These are phyloP conservation scores for Melinaea marsaeus DNA, from an alignment of 2,888 invertebrate species.

Conservation along the genomic window DNA sequence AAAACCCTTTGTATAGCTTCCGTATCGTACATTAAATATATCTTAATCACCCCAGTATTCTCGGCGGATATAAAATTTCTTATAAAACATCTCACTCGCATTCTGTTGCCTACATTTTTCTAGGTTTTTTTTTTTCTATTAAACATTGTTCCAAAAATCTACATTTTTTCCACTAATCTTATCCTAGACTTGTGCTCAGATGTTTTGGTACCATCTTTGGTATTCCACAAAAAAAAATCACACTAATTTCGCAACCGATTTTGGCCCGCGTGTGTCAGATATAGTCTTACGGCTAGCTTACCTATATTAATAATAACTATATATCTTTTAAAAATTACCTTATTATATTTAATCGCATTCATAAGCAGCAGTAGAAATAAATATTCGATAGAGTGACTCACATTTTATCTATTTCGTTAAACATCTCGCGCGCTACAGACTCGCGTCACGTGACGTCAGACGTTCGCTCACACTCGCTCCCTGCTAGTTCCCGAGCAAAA, in stretches of 20 bases:
- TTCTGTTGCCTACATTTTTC: constrained; percentile 49
- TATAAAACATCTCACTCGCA: constrained; percentile 64
- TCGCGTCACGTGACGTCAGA: not conserved
- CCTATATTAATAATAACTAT: constrained; percentile 45
- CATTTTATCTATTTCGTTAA: constrained; percentile 50
- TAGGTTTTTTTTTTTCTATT: constrained; percentile 53
- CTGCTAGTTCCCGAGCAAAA: constrained; percentile 10
- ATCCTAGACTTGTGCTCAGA: constrained; percentile 59
- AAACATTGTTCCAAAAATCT: constrained; percentile 77
- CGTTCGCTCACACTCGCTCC: constrained; percentile 11
- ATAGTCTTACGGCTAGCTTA: constrained; percentile 46
- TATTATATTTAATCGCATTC: constrained; percentile 52
- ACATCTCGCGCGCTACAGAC: constrained; percentile 13
- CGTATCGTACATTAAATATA: constrained; percentile 35
- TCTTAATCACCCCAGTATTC: constrained; percentile 44
- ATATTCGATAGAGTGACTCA: constrained; percentile 65
- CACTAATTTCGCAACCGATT: constrained; percentile 56
- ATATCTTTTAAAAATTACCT: constrained; percentile 67
- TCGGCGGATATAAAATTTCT: constrained; percentile 60
- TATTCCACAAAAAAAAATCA: constrained; percentile 33
- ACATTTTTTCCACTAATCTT: constrained; percentile 64
- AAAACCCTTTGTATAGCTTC: constrained; percentile 45
- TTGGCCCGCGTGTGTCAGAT: constrained; percentile 72
- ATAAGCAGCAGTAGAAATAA: constrained; percentile 64
- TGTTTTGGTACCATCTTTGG: constrained; percentile 35